Evolutionary conservation across 30 jellyfish, hydroid and myxozoan species (phyloP), one percentile per base, ranked within the genome.

Genomic region (Chrysaora quinquecirrha): DNA sequence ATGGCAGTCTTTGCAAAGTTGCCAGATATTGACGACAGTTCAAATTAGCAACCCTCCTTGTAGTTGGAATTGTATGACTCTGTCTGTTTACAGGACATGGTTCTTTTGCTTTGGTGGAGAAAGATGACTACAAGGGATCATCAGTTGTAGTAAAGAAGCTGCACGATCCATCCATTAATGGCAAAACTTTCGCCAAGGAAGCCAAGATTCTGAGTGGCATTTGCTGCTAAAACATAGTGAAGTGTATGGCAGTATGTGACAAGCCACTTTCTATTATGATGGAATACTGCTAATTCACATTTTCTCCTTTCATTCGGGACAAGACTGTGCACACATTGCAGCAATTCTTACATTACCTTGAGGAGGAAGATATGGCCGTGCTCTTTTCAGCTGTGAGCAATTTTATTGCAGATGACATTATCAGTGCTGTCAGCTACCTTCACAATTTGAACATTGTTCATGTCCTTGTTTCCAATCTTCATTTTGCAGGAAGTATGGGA

Each of bases 391-490:
- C 16, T 19, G 71, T 71, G 22, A 20, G 25, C 54, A 24, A 49
- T 1, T 22, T 24, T 24, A 33, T 38, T 71, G 71, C 83, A 11
- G 46, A 34, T 21, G 50, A 71, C 25, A 25, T 71, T 21, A 56
- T 71, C 43, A 71, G 30, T 20, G 83, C 25, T 31, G 43, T 71
- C 20, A 71, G 25, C 48, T 71, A 71, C 43, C 48, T 71, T 24
- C 83, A 71, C 30, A n/a, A n/a, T n/a, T n/a, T n/a, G n/a, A 48
- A 46, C 46, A 43, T 71, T 24, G 71, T 30, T 31, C 83, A 71
- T 71, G 83, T 71, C 43, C 46, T 71, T n/a, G 83, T 71, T 19
- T 14, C 73, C 11, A 71, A 71, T 71, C 48, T 30, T 12, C 83
- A 71, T 29, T 71, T 30, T 71, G 11, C 72, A 4, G n/a, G 11